Evolutionary conservation across 2,113 vertebrate genomes (phyloP), one percentile per base, ranked within the genome.

Genomic region (Planiliza haematocheilus): DNA sequence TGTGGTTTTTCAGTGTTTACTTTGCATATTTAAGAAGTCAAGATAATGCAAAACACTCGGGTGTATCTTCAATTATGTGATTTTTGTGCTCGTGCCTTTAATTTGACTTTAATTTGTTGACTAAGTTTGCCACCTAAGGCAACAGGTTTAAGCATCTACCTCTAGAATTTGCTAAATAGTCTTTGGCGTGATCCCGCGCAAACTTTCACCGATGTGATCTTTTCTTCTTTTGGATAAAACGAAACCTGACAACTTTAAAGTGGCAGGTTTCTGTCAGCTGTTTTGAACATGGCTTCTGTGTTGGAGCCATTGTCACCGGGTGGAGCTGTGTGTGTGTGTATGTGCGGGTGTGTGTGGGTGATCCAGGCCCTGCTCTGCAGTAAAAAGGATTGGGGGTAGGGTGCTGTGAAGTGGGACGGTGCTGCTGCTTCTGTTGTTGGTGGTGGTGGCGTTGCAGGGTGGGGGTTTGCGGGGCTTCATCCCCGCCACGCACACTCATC

Each of bases 201-300:
- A 60, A 61, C 18, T 46, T 4, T 16, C 49, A 20, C 53, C 18
- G 1, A 8, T 50, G 30, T 48, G 51, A 64, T 56, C 36, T 65
- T 45, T 42, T 43, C 12, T 66, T 62, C 36, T 63, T 73, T 83
- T 20, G 14, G 16, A 52, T 21, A 10, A 43, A 37, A 49, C 21
- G 43, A 71, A 41, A 56, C 38, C 18, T 30, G 45, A 53, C 8
- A 10, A 39, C 49, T 38, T 24, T 45, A 56, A 72, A 61, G 43
- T 36, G 69, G 70, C 55, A 72, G 60, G 53, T 70, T 61, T 81
- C 66, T 21, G 82, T 90, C 86, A 86, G 89, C 87, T 83, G 83
- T 86, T 88, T 83, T 60, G 53, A 70, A 76, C 83, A 70, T 66
- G 62, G 79, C 79, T 84, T 86, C 82, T 85, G 67, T 82, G 58